Base-by-base conservation (phyloP, 2,888 invertebrate species). In the Melanophora roralis region DNA sequence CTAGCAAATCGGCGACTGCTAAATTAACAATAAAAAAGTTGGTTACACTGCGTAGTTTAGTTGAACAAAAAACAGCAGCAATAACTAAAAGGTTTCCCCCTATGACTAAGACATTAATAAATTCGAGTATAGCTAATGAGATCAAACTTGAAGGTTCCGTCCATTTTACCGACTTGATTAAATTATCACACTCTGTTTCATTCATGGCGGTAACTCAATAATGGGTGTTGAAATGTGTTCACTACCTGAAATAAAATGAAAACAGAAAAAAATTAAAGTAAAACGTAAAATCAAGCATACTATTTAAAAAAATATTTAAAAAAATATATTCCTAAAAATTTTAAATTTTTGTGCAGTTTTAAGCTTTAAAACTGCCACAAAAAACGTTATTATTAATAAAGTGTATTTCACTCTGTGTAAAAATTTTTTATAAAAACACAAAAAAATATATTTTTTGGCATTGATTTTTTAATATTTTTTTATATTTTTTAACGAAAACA, bases 21-120 rank as follows among this genome's bases (percentile, higher is more conserved):
- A 99, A 92, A 55, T 98, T 98, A 81, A 98, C 97, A 89, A 99
- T 98, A 92, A 99, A 98, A 87, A 97, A 93, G 90, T 99, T 98
- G 81, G 98, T 98, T 84, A 98, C 98, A 83, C 97, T 97, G 83
- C 98, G 93, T 83, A 99, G 92, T 90, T 98, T 98, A 81, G 95
- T 95, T 11, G 95, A 95, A 90, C 96, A 95, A 89, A 96, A 95
- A 75, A 98, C 98, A 72, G 98, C 97, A 65, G 95, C 94, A 86
- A 98, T 97, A 85, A 98, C 98, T 83, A 98, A 92, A 88, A 96
- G 94, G 92, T 98, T 98, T 79, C 93, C 98, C 74, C 95, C 93
- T 83, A 98, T 94, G 83, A 98, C 97, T 89, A 97, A 93, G 62
- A 97, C 93, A 90, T 96, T 95, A 88, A 98, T 95, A 85, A 96